Base-by-base conservation (phyloP, 1,140 invertebrate species). In the Drosophila auraria region DNA sequence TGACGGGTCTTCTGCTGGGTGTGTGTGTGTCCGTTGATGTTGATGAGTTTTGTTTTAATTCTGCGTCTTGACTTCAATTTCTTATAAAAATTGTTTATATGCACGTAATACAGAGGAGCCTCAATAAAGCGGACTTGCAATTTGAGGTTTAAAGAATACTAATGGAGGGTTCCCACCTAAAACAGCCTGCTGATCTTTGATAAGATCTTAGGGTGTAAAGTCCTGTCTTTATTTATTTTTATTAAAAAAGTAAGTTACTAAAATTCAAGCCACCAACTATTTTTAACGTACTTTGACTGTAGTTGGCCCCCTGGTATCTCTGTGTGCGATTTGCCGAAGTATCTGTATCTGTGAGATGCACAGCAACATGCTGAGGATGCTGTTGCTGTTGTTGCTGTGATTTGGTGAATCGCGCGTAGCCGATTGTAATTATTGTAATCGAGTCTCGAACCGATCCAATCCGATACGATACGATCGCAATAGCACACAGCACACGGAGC, bases 361-460 rank as follows among this genome's bases (percentile, higher is more conserved):
- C 59, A 51, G 38, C 45, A 50, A 27, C 40, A 49, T 54, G 40
- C 38, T 11, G 27, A 33, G 17, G 51, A 54, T 36, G 51, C 33
- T 23, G 44, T 33, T 60, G 68, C 47, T 69, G 53, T 66, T 80
- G 65, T 53, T 83, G 77, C 60, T 84, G 82, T 72, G 82, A 82
- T 89, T 90, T 91, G 75, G 80, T 86, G 87, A 86, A 89, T 86
- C 90, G 82, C 89, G 89, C 90, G 89, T 91, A 91, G 89, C 89
- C 62, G 90, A 91, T 91, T 91, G 84, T 91, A 91, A 91, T 91
- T 91, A 91, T 91, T 91, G 89, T 91, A 91, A 91, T 91, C 89
- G 91, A 91, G 78, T 86, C 84, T 87, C 86, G 84, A 89, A 89
- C 86, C 82, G 86, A 89, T 90, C 86, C 84, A 84, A 89, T 89